Percentiles rank a stretch among this genome's conserved stretches.
phyloP scores from a whole-genome alignment of 1,140 invertebrate genomes.

The Thereuonema tuberculata region DNA sequence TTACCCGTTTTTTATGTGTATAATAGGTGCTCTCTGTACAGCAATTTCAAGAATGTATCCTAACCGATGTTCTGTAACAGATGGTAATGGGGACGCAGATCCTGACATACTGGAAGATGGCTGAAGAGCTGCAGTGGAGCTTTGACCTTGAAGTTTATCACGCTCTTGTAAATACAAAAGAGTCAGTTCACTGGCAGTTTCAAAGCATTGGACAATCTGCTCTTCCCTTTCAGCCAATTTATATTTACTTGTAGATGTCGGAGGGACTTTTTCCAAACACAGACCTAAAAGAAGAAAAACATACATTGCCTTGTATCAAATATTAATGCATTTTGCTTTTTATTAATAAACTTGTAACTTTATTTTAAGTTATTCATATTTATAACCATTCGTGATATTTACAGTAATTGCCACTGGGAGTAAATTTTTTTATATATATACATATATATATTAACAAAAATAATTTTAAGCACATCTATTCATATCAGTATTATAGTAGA shows the following conservation, averaged over 20 bases:
- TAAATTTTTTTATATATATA: no score
- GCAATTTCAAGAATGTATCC: conserved; percentile 80
- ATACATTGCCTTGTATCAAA: no score
- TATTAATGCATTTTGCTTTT: no score
- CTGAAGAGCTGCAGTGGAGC: conserved; percentile 14
- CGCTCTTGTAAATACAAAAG: conserved; percentile 83
- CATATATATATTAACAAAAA: no score
- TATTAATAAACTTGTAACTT: no score
- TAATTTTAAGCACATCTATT: no score
- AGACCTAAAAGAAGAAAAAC: no score
- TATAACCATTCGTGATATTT: no score
- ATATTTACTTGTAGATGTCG: conserved; percentile 55
- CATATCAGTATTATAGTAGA: no score
- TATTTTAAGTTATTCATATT: no score
- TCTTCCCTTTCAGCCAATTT: conserved; percentile 72
- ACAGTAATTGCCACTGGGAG: no score
- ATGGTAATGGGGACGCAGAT: conserved; percentile 47
- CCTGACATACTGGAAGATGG: conserved; percentile 28
- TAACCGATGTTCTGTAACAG: conserved; percentile 41
- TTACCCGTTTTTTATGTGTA: conserved; percentile 66
- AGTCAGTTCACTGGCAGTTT: conserved; percentile 70
- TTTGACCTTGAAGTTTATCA: conserved; percentile 43
- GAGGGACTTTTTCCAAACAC: conserved; percentile 63
- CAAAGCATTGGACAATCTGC: conserved; percentile 66
- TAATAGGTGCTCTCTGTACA: conserved; percentile 64